Base-by-base conservation (phyloP, 2,888 invertebrate species). In the Netelia inedita region DNA sequence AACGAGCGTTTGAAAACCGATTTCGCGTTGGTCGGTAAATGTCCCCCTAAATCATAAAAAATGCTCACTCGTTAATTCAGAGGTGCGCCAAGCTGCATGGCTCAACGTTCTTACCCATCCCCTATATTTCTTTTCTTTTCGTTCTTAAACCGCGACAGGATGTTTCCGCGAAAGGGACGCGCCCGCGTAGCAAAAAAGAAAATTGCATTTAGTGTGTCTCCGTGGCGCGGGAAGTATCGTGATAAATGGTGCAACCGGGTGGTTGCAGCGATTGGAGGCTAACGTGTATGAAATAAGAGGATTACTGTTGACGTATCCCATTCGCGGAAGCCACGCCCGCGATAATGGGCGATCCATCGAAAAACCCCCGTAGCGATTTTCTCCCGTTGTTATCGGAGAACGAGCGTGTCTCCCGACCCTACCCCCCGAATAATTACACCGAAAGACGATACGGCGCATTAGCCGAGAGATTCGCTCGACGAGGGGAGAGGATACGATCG, bases 301-400 rank as follows among this genome's bases (percentile, higher is more conserved):
- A 79, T 79, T 57, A 63, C 69, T 8, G 63, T 65, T 75, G 73
- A 74, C 61, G 78, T 73, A 66, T 59, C 41, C 11, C 43, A 55
- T 76, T 78, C 9, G 53, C 57, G 65, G 46, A 14, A n/a, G 74
- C 79, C 83, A 41, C 79, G 10, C 84, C 84, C 80, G 35, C n/a
- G 55, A 41, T 75, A 75, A 80, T 71, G 66, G 50, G 61, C 59
- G 50, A 61, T 72, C 41, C 50, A 61, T 71, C 63, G n/a, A 65
- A 63, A 63, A 35, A 5, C 6, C 6, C 35, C 6, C 35, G 35
- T 35, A 8, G 6, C 35, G 6, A 35, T 35, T 35, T 6, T 35
- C 35, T 35, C 35, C 5, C 46, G 19, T 23, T 43, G 41, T 55
- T 71, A 74, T 79, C 79, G 35, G 63, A 59, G 11, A 66, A 55